A percentile compares a stretch with the other conserved stretches of the same genome.
Conservation (phyloP, 2,797 vertebrate genomes). For the Phrynocephalus forsythii region DNA sequence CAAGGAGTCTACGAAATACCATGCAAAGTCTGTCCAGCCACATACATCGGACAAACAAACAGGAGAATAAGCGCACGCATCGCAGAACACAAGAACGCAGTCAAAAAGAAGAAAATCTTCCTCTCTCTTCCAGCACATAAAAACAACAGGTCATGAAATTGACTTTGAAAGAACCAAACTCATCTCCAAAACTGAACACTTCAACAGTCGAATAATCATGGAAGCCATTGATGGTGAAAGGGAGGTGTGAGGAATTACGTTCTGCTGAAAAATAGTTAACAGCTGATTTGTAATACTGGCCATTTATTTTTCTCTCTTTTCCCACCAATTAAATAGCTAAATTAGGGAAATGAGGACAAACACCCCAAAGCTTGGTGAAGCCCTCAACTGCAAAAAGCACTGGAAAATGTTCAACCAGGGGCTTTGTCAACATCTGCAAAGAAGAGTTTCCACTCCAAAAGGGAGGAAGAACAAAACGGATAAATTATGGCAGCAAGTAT, state of each 20-base stretch:
- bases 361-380: constrained; percentile 58
- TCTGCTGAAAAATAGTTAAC: constrained; percentile 46
- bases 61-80: no score
- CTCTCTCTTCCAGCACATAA: no score
- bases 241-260: constrained; percentile 37
- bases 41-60: no score
- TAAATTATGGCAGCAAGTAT: background rate
- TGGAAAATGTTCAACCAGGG: constrained; percentile 35
- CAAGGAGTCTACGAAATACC: no score
- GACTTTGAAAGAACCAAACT: no score
- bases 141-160: no score
- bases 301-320: constrained; percentile 34
- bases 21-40: no score
- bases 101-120: no score
- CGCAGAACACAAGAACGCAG: no score
- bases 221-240: no score
- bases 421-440: background rate
- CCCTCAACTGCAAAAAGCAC: constrained; percentile 49
- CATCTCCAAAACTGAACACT: no score
- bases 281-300: constrained; percentile 38
- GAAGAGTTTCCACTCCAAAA: background rate
- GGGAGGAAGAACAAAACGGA: background rate
- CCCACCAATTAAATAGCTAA: constrained; percentile 39
- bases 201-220: no score
- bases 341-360: constrained; percentile 63